phyloP scores from a whole-genome alignment of 2,113 vertebrate species.

The Coturnix japonica region DNA sequence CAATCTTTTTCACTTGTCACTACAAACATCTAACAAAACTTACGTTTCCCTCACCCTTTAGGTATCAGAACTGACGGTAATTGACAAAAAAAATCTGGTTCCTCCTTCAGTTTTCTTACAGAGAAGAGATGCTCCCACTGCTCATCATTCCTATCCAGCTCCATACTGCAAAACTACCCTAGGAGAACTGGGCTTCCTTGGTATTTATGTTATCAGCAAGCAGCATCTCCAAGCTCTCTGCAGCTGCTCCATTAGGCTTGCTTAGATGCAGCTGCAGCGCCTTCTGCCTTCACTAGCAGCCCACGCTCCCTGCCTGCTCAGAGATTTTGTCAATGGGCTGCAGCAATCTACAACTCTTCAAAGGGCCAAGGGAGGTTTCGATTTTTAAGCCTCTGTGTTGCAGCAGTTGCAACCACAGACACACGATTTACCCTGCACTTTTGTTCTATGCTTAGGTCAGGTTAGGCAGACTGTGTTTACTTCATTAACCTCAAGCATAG shows the following conservation, averaged over 20 bases:
- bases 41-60: neutral
- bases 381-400: neutral
- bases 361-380: neutral
- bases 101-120: neutral
- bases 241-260: neutral
- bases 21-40: neutral
- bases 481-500: neutral
- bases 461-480: neutral
- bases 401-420: neutral
- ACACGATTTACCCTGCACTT: accelerated
- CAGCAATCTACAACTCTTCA: neutral
- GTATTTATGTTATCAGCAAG: neutral
- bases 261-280: accelerated
- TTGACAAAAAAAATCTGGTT: neutral
- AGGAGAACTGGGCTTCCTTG: neutral
- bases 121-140: neutral
- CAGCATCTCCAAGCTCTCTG: neutral
- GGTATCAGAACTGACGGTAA: neutral
- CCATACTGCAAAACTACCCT: neutral
- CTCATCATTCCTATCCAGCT: neutral
- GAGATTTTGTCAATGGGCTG: neutral
- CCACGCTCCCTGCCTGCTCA: accelerated
- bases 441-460: neutral
- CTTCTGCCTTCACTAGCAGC: neutral
- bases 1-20: neutral